Percentiles rank a stretch among this genome's conserved stretches.
phyloP scores from a whole-genome alignment of 1,140 invertebrate genomes.

The Dendroctonus ponderosae region DNA sequence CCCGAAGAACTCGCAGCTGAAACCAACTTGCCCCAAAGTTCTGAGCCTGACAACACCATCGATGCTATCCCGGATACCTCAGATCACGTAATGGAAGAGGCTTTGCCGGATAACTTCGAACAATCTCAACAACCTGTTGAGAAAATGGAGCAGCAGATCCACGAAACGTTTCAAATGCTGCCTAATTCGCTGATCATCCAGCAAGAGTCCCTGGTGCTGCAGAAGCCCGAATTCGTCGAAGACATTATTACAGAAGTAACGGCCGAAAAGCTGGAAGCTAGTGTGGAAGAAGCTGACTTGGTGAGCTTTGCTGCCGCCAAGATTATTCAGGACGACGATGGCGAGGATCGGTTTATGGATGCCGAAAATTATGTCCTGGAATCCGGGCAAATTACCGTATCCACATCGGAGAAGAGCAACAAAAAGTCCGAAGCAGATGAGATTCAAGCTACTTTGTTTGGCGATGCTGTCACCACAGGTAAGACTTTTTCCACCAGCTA shows the following conservation, averaged over 20 bases:
- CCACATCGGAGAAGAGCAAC: conserved; percentile 35
- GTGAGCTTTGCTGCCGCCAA: conserved; percentile 43
- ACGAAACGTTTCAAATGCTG: conserved; percentile 42
- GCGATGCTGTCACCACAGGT: conserved; percentile 40
- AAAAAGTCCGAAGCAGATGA: conserved; percentile 42
- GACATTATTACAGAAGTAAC: conserved; percentile 37
- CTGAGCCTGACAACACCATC: neutral
- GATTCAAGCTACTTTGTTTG: conserved; percentile 48
- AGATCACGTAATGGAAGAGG: conserved; percentile 5
- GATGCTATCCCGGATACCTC: conserved; percentile 3
- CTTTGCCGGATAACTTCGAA: conserved; percentile 4
- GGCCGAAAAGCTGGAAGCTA: conserved; percentile 47
- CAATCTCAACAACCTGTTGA: conserved; percentile 5
- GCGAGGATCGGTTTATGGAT: conserved; percentile 51
- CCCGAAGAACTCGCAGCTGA: conserved; percentile 5
- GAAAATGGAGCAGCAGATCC: conserved; percentile 20
- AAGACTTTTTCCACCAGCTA: conserved; percentile 5
- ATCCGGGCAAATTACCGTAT: conserved; percentile 49
- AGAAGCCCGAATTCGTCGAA: conserved; percentile 32
- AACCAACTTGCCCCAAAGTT: neutral
- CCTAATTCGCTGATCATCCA: conserved; percentile 49
- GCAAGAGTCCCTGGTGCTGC: conserved; percentile 45
- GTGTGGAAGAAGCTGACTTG: conserved; percentile 50
- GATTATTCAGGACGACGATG: conserved; percentile 46
- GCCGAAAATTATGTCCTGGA: conserved; percentile 53